These are phyloP conservation scores for Merluccius polli DNA, from an alignment of 2,797 vertebrate species.

Conservation along the genomic window DNA sequence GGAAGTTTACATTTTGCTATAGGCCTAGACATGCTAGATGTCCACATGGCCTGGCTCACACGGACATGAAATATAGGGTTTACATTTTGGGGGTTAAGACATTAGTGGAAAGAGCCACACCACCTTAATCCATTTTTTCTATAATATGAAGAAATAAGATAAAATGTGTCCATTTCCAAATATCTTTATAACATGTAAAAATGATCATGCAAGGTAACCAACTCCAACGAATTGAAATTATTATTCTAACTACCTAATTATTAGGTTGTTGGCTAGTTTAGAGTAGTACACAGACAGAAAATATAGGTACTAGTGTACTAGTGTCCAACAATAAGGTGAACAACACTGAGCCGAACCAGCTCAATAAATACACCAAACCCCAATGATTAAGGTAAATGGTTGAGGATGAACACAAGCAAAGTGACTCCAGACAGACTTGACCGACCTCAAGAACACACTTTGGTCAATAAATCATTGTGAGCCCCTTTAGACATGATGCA, in stretches of 20 bases:
- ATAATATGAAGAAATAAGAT: slow-evolving; percentile 38
- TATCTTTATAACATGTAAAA: background rate
- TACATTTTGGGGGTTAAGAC: slow-evolving; percentile 46
- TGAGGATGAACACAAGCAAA: background rate
- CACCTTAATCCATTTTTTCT: slow-evolving; percentile 37
- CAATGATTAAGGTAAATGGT: background rate
- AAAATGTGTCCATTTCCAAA: slow-evolving; percentile 16
- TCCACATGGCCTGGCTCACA: slow-evolving; percentile 50
- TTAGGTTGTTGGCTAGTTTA: background rate
- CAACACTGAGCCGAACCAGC: background rate
- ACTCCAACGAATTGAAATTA: background rate
- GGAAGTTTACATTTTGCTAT: slow-evolving; percentile 60
- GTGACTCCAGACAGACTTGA: background rate
- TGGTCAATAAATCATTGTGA: slow-evolving; percentile 42
- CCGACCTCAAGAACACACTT: slow-evolving; percentile 23
- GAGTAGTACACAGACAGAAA: background rate
- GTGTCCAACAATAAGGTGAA: background rate
- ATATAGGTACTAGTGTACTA: background rate
- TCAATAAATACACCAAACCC: background rate
- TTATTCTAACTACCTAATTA: background rate
- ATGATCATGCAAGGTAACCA: background rate
- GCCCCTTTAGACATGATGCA: slow-evolving; percentile 30
- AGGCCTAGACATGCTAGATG: slow-evolving; percentile 47
- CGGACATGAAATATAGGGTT: slow-evolving; percentile 38
- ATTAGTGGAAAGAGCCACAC: slow-evolving; percentile 46